Evolutionary conservation across 1,140 invertebrate genomes (phyloP).

Genomic region (Eueides isabella): DNA sequence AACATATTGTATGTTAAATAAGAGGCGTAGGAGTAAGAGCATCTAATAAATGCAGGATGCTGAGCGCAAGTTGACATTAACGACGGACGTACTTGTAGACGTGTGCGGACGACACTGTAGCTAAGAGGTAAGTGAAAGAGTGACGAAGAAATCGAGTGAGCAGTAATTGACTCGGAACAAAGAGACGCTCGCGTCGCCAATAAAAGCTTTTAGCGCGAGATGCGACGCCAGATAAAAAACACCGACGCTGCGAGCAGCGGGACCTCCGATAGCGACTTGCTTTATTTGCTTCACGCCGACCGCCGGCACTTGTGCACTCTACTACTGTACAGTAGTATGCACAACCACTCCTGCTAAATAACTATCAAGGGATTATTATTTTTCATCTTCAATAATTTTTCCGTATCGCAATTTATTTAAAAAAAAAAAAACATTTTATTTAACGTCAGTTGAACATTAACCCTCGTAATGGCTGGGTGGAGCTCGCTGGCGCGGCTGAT

Average conservation of each 20-base stretch:
- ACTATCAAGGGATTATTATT: not conserved
- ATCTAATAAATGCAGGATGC: not conserved
- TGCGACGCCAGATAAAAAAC: slow-evolving; percentile 29
- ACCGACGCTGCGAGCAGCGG: not conserved
- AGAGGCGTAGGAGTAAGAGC: too few species aligned
- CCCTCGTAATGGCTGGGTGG: not conserved
- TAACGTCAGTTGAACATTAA: not conserved
- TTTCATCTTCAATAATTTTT: not conserved
- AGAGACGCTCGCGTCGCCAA: slow-evolving; percentile 24
- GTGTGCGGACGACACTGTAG: not conserved
- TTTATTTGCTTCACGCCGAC: slow-evolving; percentile 10
- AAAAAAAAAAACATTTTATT: not conserved
- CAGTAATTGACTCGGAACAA: slow-evolving; percentile 35
- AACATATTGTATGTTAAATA: not conserved
- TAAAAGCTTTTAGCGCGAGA: slow-evolving; percentile 32
- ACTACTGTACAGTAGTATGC: too few species aligned
- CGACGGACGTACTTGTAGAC: not conserved
- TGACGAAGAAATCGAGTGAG: slow-evolving; percentile 27
- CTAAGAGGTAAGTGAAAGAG: slow-evolving; percentile 12
- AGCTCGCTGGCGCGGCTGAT: not conserved
- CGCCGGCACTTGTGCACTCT: not conserved
- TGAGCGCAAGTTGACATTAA: not conserved
- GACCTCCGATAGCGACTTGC: slow-evolving; percentile 11
- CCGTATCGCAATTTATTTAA: not conserved
- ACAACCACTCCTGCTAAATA: not conserved